phyloP scores from a whole-genome alignment of 2,797 vertebrate species.

The Hapalemur alaotrensis region DNA sequence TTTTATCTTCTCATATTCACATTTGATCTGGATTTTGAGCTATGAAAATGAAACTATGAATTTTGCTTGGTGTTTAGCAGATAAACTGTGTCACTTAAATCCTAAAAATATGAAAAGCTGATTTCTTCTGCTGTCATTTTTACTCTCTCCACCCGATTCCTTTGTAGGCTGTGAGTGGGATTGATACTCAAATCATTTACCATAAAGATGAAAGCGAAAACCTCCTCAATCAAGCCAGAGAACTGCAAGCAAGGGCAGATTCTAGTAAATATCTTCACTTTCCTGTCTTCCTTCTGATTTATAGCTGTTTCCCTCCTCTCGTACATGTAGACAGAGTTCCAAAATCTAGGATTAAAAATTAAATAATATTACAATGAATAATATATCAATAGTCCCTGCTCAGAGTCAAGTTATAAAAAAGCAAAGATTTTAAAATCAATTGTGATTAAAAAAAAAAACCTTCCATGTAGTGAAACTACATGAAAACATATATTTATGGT shows the following conservation, averaged over 20 bases:
- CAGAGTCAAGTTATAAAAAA: constrained; percentile 36
- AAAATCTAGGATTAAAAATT: constrained; percentile 51
- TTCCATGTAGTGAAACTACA: neutral
- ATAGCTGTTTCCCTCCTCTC: neutral
- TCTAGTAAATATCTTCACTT: constrained; percentile 84
- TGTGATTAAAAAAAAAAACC: constrained; percentile 21
- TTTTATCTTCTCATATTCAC: neutral
- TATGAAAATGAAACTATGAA: constrained; percentile 56
- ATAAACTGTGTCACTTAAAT: constrained; percentile 13
- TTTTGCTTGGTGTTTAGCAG: constrained; percentile 27
- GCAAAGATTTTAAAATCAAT: constrained; percentile 41
- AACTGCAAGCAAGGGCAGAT: constrained; percentile 87
- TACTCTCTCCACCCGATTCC: constrained; percentile 62
- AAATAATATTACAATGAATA: constrained; percentile 54
- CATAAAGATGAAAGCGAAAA: constrained; percentile 88
- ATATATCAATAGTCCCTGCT: neutral
- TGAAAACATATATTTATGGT: neutral
- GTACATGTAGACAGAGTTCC: constrained; percentile 15
- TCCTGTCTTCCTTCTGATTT: constrained; percentile 37
- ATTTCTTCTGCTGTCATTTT: constrained; percentile 46
- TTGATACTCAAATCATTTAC: constrained; percentile 89
- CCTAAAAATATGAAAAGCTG: neutral
- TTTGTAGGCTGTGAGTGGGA: constrained; percentile 88
- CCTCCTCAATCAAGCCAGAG: constrained; percentile 88
- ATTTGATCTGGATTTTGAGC: constrained; percentile 7